Base-by-base conservation (phyloP, 1,140 invertebrate genomes). In the Chrysomallon squamiferum region DNA sequence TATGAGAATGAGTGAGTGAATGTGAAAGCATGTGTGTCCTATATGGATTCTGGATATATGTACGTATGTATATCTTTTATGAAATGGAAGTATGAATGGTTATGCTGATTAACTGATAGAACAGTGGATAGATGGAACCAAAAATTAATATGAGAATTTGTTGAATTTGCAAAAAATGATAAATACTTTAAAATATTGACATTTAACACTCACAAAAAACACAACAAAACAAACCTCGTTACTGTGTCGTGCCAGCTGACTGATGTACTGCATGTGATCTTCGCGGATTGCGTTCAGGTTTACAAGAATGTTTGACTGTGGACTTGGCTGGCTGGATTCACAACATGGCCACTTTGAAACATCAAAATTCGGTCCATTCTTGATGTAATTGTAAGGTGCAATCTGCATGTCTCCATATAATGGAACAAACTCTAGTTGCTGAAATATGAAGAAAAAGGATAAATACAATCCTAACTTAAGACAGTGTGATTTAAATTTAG, bases 401-500 rank as follows among this genome's bases (percentile, higher is more conserved):
- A 99, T 98, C 87, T 99, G 97, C 97, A 99, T 99, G 79, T 99
- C 97, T 3, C 97, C 97, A 86, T 98, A 99, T 7, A 99, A 85
- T 0, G 97, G 97, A 2, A 99, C 97, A 62, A 99, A 96, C 88
- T 99, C 96, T 49, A 99, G 83, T 85, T 97, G 79, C 84, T 85
- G 67, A 30, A 59, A 59, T 7, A 41, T 35, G 38, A 59, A 59
- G n/a, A 41, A 13, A 41, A 38, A 43, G 22, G 52, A 59, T 20
- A 30, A 60, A 60, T 45, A 11, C 22, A 25, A 6, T 15, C 27
- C 9, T 63, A 5, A 27, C 7, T 63, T 59, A 27, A 57, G 6
- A 32, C 33, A 30, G n/a, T 7, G 15, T 22, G 15, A 56, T 2
- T 33, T 18, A 61, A 27, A 1, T 25, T 35, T 30, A 4, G 3